Evolutionary conservation across 2,797 vertebrate genomes (phyloP).

Genomic region (Alauda arvensis): DNA sequence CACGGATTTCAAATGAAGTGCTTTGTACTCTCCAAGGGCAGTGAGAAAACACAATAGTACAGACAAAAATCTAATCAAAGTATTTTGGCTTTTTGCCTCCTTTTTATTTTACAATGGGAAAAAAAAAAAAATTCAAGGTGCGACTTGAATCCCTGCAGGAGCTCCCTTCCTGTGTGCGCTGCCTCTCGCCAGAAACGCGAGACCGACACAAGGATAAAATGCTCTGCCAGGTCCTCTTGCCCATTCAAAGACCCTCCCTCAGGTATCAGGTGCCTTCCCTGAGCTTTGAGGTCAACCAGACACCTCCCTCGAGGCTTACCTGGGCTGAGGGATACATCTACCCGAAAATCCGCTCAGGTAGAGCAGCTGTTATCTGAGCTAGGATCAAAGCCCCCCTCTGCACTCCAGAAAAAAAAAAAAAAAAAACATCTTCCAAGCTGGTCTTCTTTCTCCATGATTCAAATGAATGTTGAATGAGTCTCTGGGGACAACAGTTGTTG

Average conservation of each 20-base stretch:
- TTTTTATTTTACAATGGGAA: constrained; percentile 68
- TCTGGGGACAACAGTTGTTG: constrained; percentile 76
- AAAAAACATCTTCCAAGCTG: constrained; percentile 73
- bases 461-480: constrained; percentile 78
- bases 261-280: constrained; percentile 84
- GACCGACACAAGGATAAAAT: constrained; percentile 82
- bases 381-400: constrained; percentile 89
- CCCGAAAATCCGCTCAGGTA: constrained; percentile 76
- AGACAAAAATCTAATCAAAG: constrained; percentile 70
- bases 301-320: constrained; percentile 84
- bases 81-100: constrained; percentile 73
- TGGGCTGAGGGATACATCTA: constrained; percentile 77
- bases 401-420: constrained; percentile 67
- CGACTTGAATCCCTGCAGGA: constrained; percentile 63
- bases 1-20: constrained; percentile 58
- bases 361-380: constrained; percentile 90
- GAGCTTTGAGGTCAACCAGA: constrained; percentile 88
- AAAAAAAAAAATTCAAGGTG: constrained; percentile 70
- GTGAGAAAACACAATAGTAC: constrained; percentile 65
- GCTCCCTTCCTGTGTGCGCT: constrained; percentile 64
- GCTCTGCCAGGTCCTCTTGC: constrained; percentile 73
- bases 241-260: constrained; percentile 86
- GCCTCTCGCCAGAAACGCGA: constrained; percentile 66
- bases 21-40: constrained; percentile 58
- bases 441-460: constrained; percentile 75